Base-by-base conservation (phyloP, 2,888 invertebrate genomes). In the Eulithis testata region DNA sequence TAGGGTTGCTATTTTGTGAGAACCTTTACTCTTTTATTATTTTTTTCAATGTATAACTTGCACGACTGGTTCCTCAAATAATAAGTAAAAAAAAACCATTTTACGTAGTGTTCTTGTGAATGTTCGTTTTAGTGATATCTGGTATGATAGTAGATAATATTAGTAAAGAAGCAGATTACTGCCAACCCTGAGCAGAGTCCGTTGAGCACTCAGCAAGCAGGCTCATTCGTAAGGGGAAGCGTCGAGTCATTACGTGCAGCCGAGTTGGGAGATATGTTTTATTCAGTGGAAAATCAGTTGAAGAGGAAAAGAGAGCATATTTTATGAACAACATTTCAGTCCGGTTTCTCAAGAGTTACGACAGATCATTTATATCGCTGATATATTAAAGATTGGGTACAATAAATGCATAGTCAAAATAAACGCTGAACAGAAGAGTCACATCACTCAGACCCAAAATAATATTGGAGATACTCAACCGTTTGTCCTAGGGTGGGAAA, bases 231-330 rank as follows among this genome's bases (percentile, higher is more conserved):
- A 43, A 56, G 58, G 60, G 59, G 69, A 68, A 66, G 62, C 69
- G 54, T 27, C 45, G 49, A 37, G 64, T 62, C 69, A 69, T 68
- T 71, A 40, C 40, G 40, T 73, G 71, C 59, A 60, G 50, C 68
- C 68, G 50, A 61, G 63, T 71, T 65, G 53, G 69, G 68, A 66
- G 43, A 68, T 64, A 71, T 70, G 68, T 65, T 67, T 73, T 70
- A 73, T 73, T 73, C 69, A 71, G 58, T 57, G 47, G 57, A 54
- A 53, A 63, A 66, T 55, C 44, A 49, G 40, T 55, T 57, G 44
- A 54, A 55, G 14, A 52, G 45, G 47, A 63, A 59, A 66, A 44
- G 11, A 58, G 50, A 40, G 40, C 4, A 11, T 45, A 47, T n/a
- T n/a, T n/a, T n/a, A n/a, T 47, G 11, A 21, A 21, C 37, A 12